A percentile compares a stretch with the other conserved stretches of the same genome.
Conservation (phyloP, 2,113 vertebrate species). For the Trachemys scripta region DNA sequence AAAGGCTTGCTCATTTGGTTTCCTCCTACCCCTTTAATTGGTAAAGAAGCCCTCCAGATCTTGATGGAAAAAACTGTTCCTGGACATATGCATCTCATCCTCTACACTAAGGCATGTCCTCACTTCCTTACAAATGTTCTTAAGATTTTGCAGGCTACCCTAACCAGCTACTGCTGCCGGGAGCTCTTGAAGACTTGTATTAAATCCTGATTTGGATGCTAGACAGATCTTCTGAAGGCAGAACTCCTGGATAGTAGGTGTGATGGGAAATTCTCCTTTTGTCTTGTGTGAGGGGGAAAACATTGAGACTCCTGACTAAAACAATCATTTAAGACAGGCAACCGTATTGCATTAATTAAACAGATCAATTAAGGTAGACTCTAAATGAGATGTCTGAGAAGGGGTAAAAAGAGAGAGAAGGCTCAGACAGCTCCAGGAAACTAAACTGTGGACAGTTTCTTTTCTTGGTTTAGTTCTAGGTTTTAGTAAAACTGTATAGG, state of each 20-base stretch:
- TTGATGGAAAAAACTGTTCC: neutral
- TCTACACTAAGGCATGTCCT: neutral
- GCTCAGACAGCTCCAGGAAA: slow-evolving; percentile 5
- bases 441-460: neutral
- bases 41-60: neutral
- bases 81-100: neutral
- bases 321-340: neutral
- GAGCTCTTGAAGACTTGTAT: neutral
- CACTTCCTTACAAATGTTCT: neutral
- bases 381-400: slow-evolving; percentile 7
- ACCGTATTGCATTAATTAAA: slow-evolving; percentile 13
- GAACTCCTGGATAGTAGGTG: neutral
- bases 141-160: neutral
- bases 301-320: neutral
- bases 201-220: neutral
- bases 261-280: neutral
- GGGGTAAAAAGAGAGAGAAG: neutral
- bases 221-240: neutral
- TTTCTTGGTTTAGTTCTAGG: slow-evolving; percentile 21
- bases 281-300: neutral
- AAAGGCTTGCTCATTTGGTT: neutral
- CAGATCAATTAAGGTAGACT: neutral
- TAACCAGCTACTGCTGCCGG: neutral
- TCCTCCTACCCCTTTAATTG: neutral
- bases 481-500: neutral